These are phyloP conservation scores for Galleria mellonella DNA, from an alignment of 1,140 invertebrate genomes.

Conservation along the genomic window DNA sequence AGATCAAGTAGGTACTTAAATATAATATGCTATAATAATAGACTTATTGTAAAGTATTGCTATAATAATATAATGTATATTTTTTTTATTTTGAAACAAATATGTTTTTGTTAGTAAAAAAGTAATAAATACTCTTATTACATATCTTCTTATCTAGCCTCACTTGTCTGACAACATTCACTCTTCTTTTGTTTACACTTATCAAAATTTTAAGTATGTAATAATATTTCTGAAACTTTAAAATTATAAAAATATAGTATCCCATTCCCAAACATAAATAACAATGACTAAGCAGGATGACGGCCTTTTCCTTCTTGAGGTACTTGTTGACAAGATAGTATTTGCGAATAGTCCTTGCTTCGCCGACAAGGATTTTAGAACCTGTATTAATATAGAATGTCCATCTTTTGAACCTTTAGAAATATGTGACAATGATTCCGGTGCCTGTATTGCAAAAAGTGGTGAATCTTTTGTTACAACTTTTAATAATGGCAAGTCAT, in stretches of 20 bases:
- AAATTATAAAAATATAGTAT: constrained; percentile 35
- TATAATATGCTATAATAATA: too few relatives aligned
- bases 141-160: background rate
- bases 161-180: too few relatives aligned
- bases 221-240: constrained; percentile 26
- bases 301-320: constrained; percentile 75
- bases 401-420: constrained; percentile 69
- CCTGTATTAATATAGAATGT: constrained; percentile 71
- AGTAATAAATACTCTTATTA: too few relatives aligned
- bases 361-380: constrained; percentile 65
- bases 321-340: constrained; percentile 72
- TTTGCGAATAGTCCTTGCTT: constrained; percentile 60
- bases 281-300: constrained; percentile 70
- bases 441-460: constrained; percentile 38
- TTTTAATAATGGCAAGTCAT: constrained; percentile 75
- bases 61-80: too few relatives aligned
- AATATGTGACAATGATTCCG: constrained; percentile 74
- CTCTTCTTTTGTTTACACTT: constrained; percentile 44
- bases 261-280: constrained; percentile 39
- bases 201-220: constrained; percentile 47
- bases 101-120: too few relatives aligned
- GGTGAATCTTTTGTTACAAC: constrained; percentile 49
- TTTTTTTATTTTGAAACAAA: too few relatives aligned
- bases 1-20: too few relatives aligned
- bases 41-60: too few relatives aligned